Base-by-base conservation (phyloP, 2,888 invertebrate genomes). In the Caenorhabditis macrosperma region DNA sequence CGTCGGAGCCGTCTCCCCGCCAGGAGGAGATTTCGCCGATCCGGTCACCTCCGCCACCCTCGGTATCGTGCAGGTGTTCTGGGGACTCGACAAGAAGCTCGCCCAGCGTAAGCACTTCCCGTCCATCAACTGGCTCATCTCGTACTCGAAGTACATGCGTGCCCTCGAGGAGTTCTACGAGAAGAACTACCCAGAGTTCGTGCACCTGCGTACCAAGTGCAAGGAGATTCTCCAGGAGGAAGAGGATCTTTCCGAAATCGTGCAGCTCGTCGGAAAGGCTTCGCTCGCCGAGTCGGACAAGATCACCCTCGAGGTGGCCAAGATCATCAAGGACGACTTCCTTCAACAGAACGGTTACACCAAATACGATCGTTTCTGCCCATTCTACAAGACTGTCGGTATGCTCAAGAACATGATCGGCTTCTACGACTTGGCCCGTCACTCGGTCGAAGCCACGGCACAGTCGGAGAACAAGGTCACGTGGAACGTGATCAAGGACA, bases 11-110 rank as follows among this genome's bases (percentile, higher is more conserved):
- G 75, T 80, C 35, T 80, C 80, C 0, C 99, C 98, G 54, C 99
- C 99, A 90, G 99, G 99, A 92, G 99, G 99, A 92, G 99, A 99
- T 93, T 99, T 99, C 94, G 97, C 99, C 20, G 99, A 99, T 94
- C 99, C 99, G 64, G 99, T 99, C 68, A 99, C 99, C 2, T 96
- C 98, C 0, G 98, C 99, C 78, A 99, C 99, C 17, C 94, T 99
- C 81, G 95, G 90, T 83, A 98, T 99, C 91, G 97, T 97, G 80
- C 97, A 98, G 92, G 80, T 80, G 71, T 89, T 89, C 84, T 89
- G 90, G 90, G 90, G 90, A 75, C 80, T 89, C 63, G 90, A 89
- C 75, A 90, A 89, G 84, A 90, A 89, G 72, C 83, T 89, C 57
- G 90, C 90, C 0, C 99, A 99, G 93, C 94, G 99, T 88, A 99